Conservation (phyloP, 2,113 vertebrate species). For the Myiozetetes cayanensis region DNA sequence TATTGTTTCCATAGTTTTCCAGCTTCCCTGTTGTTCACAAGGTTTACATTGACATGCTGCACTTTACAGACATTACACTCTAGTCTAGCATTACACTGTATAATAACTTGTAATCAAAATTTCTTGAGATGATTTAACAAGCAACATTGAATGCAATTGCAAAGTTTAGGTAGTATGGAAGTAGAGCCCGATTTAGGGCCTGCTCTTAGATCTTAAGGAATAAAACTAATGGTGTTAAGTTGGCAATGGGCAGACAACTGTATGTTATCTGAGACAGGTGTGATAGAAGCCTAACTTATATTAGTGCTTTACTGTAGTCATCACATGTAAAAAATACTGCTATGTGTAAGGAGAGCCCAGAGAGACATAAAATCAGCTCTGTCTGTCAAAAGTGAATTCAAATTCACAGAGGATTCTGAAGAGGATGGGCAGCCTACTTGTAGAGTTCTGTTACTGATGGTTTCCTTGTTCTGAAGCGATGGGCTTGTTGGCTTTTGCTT, state of each 20-base stretch:
- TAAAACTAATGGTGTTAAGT: not conserved
- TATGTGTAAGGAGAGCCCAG: not conserved
- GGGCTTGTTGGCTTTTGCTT: not conserved
- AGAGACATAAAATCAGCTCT: not conserved
- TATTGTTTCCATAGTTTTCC: not conserved
- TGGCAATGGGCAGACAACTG: not conserved
- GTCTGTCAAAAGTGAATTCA: not conserved
- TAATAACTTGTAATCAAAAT: not conserved
- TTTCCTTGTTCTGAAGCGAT: not conserved
- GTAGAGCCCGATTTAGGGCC: not conserved
- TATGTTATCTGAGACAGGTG: not conserved
- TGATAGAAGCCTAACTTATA: not conserved
- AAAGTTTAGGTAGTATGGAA: not conserved
- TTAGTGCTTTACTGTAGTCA: not conserved
- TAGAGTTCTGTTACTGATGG: not conserved
- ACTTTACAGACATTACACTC: not conserved
- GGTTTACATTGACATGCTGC: not conserved
- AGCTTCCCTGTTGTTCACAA: not conserved
- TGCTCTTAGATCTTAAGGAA: not conserved
- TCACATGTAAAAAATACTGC: not conserved
- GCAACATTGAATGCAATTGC: not conserved
- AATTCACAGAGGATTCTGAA: not conserved
- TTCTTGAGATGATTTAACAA: not conserved
- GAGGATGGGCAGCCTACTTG: not conserved
- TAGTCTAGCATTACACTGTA: not conserved